Percentiles rank a stretch among this genome's conserved stretches.
phyloP scores from a whole-genome alignment of 2,797 vertebrate genomes.

The Danio albolineatus region DNA sequence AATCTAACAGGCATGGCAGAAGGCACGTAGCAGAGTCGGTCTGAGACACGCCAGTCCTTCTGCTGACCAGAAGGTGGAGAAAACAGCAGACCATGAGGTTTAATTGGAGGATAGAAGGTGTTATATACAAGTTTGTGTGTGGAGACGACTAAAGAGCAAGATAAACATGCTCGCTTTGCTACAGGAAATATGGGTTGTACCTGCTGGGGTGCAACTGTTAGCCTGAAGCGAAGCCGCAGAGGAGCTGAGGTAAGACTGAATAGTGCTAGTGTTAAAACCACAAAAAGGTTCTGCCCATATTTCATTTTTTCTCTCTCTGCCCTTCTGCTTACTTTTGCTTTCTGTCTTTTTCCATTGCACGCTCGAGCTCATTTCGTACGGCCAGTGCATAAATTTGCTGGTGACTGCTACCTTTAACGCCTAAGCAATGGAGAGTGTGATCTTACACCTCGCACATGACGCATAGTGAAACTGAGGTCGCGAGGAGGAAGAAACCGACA shows the following conservation, averaged over 20 bases:
- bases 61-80: background rate
- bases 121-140: constrained; percentile 14
- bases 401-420: background rate
- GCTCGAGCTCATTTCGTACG: background rate
- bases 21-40: constrained; percentile 63
- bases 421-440: background rate
- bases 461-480: constrained; percentile 40
- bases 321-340: constrained; percentile 7
- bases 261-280: constrained; percentile 50
- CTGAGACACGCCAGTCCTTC: background rate
- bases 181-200: constrained; percentile 65
- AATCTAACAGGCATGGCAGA: constrained; percentile 68
- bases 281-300: constrained; percentile 40
- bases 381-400: background rate
- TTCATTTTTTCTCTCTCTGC: constrained; percentile 9
- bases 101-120: background rate
- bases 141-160: constrained; percentile 38
- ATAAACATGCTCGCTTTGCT: constrained; percentile 48
- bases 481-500: constrained; percentile 35
- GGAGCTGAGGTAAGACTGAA: constrained; percentile 51
- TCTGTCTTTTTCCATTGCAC: constrained; percentile 1
- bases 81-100: background rate
- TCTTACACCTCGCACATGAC: constrained; percentile 18
- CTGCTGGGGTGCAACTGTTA: constrained; percentile 61
- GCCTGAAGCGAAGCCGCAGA: constrained; percentile 60